phyloP scores from a whole-genome alignment of 2,888 invertebrate species.

The Tipula lateralis region DNA sequence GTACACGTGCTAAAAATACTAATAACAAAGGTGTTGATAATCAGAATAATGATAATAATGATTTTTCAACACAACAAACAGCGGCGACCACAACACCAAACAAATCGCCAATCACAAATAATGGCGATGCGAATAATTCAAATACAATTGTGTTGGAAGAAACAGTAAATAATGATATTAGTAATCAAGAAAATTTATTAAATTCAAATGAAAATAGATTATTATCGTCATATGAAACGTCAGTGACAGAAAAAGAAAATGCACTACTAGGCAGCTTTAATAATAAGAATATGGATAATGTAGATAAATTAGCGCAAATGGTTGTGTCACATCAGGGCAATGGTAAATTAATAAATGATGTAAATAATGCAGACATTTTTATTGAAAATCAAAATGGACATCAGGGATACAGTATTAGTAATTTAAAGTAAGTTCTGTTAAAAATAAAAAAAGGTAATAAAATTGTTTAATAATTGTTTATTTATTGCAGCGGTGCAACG shows the following conservation, averaged over 20 bases:
- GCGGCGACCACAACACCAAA: neutral
- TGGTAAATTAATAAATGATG: constrained; percentile 19
- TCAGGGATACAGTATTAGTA: neutral
- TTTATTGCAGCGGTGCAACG: neutral
- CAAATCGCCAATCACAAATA: neutral
- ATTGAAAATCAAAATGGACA: constrained; percentile 28
- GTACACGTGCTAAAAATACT: constrained; percentile 58
- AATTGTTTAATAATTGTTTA: neutral
- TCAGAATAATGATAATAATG: constrained; percentile 30
- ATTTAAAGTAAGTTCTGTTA: neutral
- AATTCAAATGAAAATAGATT: constrained; percentile 26
- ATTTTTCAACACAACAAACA: neutral
- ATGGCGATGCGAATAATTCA: constrained; percentile 25
- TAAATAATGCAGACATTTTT: constrained; percentile 26
- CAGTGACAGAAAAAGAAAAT: constrained; percentile 49
- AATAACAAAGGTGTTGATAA: constrained; percentile 14
- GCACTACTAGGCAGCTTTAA: constrained; percentile 30
- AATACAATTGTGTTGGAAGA: constrained; percentile 2
- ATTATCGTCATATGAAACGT: constrained; percentile 43
- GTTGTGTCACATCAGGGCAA: neutral
- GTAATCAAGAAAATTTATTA: neutral
- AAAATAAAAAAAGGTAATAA: too few relatives aligned
- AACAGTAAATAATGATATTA: neutral
- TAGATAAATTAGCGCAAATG: constrained; percentile 14
- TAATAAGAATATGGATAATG: constrained; percentile 32